These are phyloP conservation scores for Chelonus formosanus DNA, from an alignment of 2,888 invertebrate genomes.

Conservation along the genomic window DNA sequence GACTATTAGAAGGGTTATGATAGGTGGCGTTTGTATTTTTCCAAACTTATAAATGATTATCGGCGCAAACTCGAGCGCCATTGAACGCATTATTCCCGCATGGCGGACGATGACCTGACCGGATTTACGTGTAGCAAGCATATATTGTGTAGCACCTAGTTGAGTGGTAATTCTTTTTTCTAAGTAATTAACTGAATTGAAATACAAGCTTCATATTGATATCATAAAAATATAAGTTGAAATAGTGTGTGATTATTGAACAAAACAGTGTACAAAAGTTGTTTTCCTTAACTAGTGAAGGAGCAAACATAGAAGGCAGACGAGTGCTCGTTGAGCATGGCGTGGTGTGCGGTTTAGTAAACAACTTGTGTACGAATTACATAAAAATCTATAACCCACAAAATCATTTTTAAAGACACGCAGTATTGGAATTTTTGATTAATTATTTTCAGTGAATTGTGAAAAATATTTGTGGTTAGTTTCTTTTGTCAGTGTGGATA, in stretches of 20 bases:
- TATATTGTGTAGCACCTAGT: conserved; percentile 1
- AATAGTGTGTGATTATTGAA: conserved; percentile 49
- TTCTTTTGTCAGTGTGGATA: conserved; percentile 17
- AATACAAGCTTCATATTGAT: background rate
- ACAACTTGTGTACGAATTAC: conserved; percentile 58
- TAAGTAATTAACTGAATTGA: too few species aligned
- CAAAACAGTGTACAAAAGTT: conserved; percentile 58
- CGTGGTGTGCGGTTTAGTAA: conserved; percentile 63
- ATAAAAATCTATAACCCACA: too few species aligned
- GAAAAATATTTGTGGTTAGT: too few species aligned
- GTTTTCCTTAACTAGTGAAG: conserved; percentile 55
- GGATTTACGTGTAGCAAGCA: conserved; percentile 42
- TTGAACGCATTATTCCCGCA: conserved; percentile 29
- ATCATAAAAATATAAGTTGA: background rate
- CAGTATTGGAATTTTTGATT: too few species aligned
- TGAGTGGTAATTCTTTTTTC: background rate
- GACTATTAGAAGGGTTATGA: background rate
- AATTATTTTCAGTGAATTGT: too few species aligned
- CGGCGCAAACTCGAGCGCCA: conserved; percentile 16
- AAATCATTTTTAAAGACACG: too few species aligned
- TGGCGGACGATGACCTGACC: conserved; percentile 51
- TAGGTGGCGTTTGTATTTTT: conserved; percentile 2
- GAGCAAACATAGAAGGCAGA: conserved; percentile 39
- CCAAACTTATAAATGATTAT: conserved; percentile 1
- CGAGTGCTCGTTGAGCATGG: conserved; percentile 51